phyloP scores from a whole-genome alignment of 2,888 invertebrate species.

The Strigamia maritima region DNA sequence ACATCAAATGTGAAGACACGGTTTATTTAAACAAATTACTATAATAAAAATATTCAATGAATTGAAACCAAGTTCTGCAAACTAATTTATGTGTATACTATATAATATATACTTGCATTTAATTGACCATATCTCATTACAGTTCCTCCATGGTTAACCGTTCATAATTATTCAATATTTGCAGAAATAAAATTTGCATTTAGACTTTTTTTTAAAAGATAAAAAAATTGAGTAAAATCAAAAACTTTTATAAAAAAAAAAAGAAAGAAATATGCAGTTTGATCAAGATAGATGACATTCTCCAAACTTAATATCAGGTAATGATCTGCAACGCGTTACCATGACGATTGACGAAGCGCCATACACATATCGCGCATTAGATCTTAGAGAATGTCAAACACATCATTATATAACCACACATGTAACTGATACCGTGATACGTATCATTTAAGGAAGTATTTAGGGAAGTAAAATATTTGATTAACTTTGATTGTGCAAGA shows the following conservation, averaged over 20 bases:
- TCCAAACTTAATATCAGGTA: slow-evolving; percentile 3
- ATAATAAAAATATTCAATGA: background rate
- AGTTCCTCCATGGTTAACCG: too few species aligned
- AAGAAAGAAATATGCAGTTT: background rate
- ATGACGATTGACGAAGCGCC: background rate
- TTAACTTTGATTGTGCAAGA: background rate
- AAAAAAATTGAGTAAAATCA: background rate
- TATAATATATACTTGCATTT: background rate
- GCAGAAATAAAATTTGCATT: too few species aligned
- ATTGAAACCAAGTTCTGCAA: background rate
- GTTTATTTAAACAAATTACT: background rate
- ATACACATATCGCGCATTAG: background rate
- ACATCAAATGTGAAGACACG: background rate
- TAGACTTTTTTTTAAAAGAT: background rate
- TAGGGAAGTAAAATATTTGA: background rate
- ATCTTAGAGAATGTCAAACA: background rate
- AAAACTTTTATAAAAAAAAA: background rate
- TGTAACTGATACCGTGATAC: too few species aligned
- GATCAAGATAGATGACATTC: background rate
- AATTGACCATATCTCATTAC: too few species aligned
- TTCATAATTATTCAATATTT: too few species aligned
- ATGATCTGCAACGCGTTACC: background rate
- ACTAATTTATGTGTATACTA: background rate
- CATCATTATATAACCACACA: background rate
- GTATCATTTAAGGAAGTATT: background rate